Conservation (phyloP, 2,113 vertebrate species). For the Podarcis muralis region DNA sequence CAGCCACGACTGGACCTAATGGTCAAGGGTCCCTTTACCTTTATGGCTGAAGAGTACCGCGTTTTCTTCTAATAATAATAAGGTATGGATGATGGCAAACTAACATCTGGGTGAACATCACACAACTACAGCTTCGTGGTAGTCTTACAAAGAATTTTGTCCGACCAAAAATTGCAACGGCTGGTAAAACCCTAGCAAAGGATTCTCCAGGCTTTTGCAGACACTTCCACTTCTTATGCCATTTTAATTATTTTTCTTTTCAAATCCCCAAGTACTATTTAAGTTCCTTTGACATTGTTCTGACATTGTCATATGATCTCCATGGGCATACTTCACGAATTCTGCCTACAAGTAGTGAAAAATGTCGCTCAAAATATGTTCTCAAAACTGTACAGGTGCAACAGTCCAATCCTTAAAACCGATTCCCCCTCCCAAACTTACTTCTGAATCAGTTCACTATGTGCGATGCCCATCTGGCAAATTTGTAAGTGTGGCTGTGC, state of each 20-base stretch:
- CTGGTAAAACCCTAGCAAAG: slow-evolving; percentile 1
- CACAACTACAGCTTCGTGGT: slow-evolving; percentile 18
- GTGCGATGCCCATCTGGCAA: neutral
- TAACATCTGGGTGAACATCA: slow-evolving; percentile 7
- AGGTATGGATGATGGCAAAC: slow-evolving; percentile 10
- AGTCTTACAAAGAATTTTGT: neutral
- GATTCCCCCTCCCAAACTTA: neutral
- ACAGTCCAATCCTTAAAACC: slow-evolving; percentile 23
- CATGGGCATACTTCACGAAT: slow-evolving; percentile 32
- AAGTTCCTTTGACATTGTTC: slow-evolving; percentile 56
- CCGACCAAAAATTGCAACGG: neutral
- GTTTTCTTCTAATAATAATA: neutral
- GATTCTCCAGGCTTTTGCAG: slow-evolving; percentile 26
- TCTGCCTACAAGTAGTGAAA: slow-evolving; percentile 54
- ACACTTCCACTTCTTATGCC: slow-evolving; percentile 40
- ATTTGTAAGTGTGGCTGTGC: neutral
- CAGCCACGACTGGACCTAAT: too few relatives aligned
- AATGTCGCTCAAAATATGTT: slow-evolving; percentile 56
- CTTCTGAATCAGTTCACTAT: neutral
- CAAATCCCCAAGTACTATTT: slow-evolving; percentile 31
- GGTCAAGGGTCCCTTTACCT: too few relatives aligned
- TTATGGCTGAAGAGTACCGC: neutral
- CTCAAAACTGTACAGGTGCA: neutral
- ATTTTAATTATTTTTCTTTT: slow-evolving; percentile 45
- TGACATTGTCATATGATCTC: slow-evolving; percentile 59